Evolutionary conservation across 2,113 vertebrate genomes (phyloP), one percentile per base, ranked within the genome.

Genomic region (Chiloscyllium plagiosum): DNA sequence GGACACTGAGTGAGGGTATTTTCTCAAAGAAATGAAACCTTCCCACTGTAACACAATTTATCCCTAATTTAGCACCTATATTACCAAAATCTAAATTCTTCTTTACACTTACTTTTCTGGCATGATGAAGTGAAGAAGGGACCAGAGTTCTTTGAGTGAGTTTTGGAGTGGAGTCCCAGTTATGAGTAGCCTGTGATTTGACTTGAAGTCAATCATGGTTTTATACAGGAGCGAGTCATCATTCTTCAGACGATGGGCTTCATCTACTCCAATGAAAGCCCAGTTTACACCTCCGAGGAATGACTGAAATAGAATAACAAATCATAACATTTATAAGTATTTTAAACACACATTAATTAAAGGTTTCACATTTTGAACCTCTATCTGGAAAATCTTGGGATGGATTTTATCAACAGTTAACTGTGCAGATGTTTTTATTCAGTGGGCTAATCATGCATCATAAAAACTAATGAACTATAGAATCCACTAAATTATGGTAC

Each of bases 61-160:
- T 24, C 24, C 13, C 22, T 26, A 42, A 8, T 70, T 94, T 22
- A 29, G 2, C 4, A 15, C 93, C 66, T 70, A 15, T 70, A 95
- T 0, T 47, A 15, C 78, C 95, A 96, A 22, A 61, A 10, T 15
- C 61, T n/a, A 1, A 42, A 96, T 96, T 96, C 96, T 95, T 3
- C 61, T 95, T 26, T 89, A 78, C 72, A 96, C 98, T 97, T 99
- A 99, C 99, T 99, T 99, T 97, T 99, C 99, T 47, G 99, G 99
- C 99, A 99, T 99, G 96, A 99, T 99, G 98, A 99, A 99, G 97
- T 99, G 99, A 94, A 99, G 97, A 96, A 99, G 97, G 96, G 99
- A 99, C 99, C 99, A 99, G 42, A 99, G 98, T 96, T 99, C 99
- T 97, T 99, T 99, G 56, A 99, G 98, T 2, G 99, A 99, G 97